Base-by-base conservation (phyloP, 2,113 vertebrate species). In the Anhinga rufa region DNA sequence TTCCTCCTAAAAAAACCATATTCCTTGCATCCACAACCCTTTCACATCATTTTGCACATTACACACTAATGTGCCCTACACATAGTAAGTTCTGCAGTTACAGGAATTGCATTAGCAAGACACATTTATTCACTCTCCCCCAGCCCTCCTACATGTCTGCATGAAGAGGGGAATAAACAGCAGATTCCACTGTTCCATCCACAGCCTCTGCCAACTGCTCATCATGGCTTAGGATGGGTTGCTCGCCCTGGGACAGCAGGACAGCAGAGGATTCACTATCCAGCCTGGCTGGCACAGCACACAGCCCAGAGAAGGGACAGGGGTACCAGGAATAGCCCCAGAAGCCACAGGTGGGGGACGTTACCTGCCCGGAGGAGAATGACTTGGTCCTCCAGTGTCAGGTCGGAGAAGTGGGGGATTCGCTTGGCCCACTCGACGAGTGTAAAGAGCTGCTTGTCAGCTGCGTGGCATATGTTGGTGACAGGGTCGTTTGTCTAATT, bases 401-500 rank as follows among this genome's bases (percentile, higher is more conserved):
- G 98, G 74, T 99, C 98, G 0, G 99, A 99, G 98, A 99, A 99
- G 96, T 99, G 98, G 0, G 99, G 99, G 71, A 99, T 99, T 89
- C 99, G 98, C 96, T 99, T 99, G 80, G 99, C 99, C 99, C 99
- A 99, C 92, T 99, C 99, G 1, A 99, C 99, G 0, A 99, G 97
- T 1, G 99, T 99, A 96, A 99, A 99, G 58, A 99, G 99, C 97
- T 99, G 99, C 92, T 99, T 99, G 95, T 99, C 99, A 5, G 99
- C 99, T 1, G 99, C 99, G 0, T 99, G 99, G 97, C 99, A 99
- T 94, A 99, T 99, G 92, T 99, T 99, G 93, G 99, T 99, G 94
- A 99, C 99, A 1, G 99, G 99, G 97, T 99, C 99, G 2, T 99
- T 99, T 15, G 98, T 99, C 99, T 99, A 77, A 32, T 40, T 18